These are phyloP conservation scores for Oncorhynchus gorbuscha DNA, from an alignment of 2,113 vertebrate genomes.

Conservation along the genomic window DNA sequence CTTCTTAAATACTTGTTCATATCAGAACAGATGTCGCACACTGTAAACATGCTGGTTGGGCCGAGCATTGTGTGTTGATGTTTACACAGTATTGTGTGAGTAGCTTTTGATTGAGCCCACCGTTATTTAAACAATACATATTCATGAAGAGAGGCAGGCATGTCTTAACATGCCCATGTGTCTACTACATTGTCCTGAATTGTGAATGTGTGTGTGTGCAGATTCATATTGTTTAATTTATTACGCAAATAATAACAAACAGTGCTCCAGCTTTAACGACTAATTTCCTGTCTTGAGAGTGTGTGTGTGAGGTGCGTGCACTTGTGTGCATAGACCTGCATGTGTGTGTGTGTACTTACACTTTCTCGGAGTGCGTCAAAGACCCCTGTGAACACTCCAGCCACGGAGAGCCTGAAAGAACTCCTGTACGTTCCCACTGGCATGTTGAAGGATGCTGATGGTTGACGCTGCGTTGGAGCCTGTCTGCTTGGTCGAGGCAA, in stretches of 20 bases:
- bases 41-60: slow-evolving; percentile 38
- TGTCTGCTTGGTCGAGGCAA: background rate
- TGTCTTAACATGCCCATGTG: slow-evolving; percentile 26
- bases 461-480: background rate
- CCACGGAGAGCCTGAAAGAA: background rate
- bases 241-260: background rate
- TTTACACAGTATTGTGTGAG: slow-evolving; percentile 46
- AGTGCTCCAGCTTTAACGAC: background rate
- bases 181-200: background rate
- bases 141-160: slow-evolving; percentile 26
- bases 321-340: no score
- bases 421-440: background rate
- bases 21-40: slow-evolving; percentile 2
- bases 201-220: background rate
- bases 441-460: background rate
- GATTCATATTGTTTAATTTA: background rate
- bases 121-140: slow-evolving; percentile 22
- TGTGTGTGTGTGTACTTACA: background rate
- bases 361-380: background rate
- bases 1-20: background rate
- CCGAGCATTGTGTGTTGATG: slow-evolving; percentile 26
- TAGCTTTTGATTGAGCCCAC: slow-evolving; percentile 42
- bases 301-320: background rate
- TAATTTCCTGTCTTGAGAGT: background rate
- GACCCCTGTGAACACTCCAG: background rate